phyloP scores from a whole-genome alignment of 2,888 invertebrate species.

The Silvanus unidentatus region DNA sequence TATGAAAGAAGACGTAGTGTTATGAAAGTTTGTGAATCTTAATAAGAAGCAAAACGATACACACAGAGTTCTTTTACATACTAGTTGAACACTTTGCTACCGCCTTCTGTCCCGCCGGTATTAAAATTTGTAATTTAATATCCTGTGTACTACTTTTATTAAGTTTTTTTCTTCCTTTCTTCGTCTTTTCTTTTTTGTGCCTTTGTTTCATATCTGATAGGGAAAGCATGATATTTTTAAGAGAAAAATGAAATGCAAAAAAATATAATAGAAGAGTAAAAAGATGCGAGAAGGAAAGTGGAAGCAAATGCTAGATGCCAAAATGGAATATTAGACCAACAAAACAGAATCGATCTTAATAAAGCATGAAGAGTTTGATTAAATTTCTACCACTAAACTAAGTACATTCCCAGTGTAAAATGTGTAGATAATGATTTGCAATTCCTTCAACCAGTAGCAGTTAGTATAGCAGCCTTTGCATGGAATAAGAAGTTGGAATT shows the following conservation, averaged over 20 bases:
- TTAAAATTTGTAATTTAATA: conserved; percentile 38
- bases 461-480: conserved; percentile 1
- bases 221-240: neutral
- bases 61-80: conserved; percentile 26
- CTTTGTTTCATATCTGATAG: conserved; percentile 16
- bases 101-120: conserved; percentile 28
- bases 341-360: conserved; percentile 14
- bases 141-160: conserved; percentile 28
- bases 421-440: conserved; percentile 23
- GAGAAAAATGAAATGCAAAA: conserved; percentile 3
- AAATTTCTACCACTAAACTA: conserved; percentile 12
- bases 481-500: too few species aligned
- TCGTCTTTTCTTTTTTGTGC: too few species aligned
- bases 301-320: too few species aligned
- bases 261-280: conserved; percentile 5
- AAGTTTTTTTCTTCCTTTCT: conserved; percentile 21
- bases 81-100: conserved; percentile 23
- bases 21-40: conserved; percentile 28
- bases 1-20: conserved; percentile 14
- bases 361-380: conserved; percentile 13
- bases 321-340: too few species aligned
- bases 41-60: conserved; percentile 24
- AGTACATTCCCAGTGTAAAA: conserved; percentile 14
- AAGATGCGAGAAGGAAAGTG: conserved; percentile 8
- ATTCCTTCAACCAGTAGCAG: conserved; percentile 13